Evolutionary conservation across 2,797 vertebrate species (phyloP), one percentile per base, ranked within the genome.

Genomic region (Orientallactaga sibirica): DNA sequence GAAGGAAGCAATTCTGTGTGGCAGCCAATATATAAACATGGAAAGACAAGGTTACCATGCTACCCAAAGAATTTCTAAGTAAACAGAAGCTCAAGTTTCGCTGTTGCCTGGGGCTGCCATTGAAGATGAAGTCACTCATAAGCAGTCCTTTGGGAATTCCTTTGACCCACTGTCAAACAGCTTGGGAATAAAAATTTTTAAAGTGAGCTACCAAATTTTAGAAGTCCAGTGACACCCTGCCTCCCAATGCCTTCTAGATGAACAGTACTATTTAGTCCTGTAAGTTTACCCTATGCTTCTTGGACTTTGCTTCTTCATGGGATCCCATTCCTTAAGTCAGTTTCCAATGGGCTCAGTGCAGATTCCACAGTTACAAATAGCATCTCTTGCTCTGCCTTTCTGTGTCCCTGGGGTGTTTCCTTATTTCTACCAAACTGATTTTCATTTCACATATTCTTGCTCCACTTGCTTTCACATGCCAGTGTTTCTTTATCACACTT

Each of bases 11-110:
- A 77, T 64, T 88, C 79, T 52, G n/a, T 61, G 37, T 75, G 88
- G 80, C 37, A 94, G 92, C 85, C 55, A 33, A 92, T 68, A 64
- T 7, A 81, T 82, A 95, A 93, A 97, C 74, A 93, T 52, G 85
- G 67, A 92, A 89, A 88, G 93, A 88, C 71, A 78, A 68, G 29
- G 90, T 88, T 93, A 88, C 52, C 20, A n/a, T 2, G 62, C 58
- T 75, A 74, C 48, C 67, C 66, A 64, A 61, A 90, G 29, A 80
- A 86, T 91, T 94, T 95, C 88, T 7, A 3, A 79, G 19, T 92
- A 90, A 97, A 94, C 52, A 91, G 87, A 88, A 94, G 82, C 78
- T 95, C 93, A 89, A 52, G 73, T 97, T 95, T 91, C 5, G 0
- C 67, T 24, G 88, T 92, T 86, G 85, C 90, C 77, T 86, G 64